These are phyloP conservation scores for Trachops cirrhosus DNA, from an alignment of 2,797 vertebrate species.

Conservation along the genomic window DNA sequence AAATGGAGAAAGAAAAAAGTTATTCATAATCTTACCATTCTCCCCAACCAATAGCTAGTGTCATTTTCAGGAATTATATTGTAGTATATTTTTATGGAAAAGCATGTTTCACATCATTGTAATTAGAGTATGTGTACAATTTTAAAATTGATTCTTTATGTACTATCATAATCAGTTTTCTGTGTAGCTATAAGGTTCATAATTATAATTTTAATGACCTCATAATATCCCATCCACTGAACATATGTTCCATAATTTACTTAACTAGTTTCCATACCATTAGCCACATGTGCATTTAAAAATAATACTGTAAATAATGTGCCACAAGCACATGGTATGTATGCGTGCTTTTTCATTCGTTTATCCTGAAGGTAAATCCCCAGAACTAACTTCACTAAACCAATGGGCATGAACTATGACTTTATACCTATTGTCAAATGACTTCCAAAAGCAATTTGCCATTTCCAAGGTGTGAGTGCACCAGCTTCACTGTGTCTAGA, in stretches of 20 bases:
- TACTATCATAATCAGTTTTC: conserved; percentile 3
- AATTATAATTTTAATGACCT: conserved; percentile 61
- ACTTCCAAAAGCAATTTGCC: neutral
- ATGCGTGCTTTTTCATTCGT: neutral
- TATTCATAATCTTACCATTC: neutral
- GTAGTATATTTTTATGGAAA: neutral
- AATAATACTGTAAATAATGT: conserved; percentile 53
- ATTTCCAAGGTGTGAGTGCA: neutral
- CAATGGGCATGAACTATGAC: neutral
- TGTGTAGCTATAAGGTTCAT: conserved; percentile 22
- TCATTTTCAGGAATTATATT: neutral
- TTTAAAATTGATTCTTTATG: neutral
- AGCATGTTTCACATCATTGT: neutral
- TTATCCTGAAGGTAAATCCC: neutral
- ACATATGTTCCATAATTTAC: conserved; percentile 60
- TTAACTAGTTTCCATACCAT: conserved; percentile 50
- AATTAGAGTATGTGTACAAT: neutral
- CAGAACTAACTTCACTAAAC: neutral
- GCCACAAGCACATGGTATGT: neutral
- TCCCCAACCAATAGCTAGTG: neutral
- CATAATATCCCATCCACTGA: conserved; percentile 53
- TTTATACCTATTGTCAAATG: neutral
- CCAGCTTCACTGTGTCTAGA: neutral
- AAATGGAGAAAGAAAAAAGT: neutral
- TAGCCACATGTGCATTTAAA: conserved; percentile 53